Base-by-base conservation (phyloP, 35 echinoderm and acorn worm genomes). In the Nesometra sesokonis region DNA sequence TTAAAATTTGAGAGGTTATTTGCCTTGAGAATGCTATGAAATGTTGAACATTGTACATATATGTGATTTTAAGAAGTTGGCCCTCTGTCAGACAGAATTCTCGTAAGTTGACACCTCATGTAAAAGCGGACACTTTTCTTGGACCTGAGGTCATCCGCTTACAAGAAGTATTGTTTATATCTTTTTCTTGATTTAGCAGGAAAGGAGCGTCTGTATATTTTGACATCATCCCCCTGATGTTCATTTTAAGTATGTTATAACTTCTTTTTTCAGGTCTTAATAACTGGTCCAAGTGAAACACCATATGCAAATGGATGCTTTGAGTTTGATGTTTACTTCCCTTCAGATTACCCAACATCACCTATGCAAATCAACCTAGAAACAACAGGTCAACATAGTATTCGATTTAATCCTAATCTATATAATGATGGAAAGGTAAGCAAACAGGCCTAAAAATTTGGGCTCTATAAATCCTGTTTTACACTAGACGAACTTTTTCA, bases 251-350 rank as follows among this genome's bases (percentile, higher is more conserved):
- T 43, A 15, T 43, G 38, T 15, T 43, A 27, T 80, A 47, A 21
- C 67, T 27, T 87, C 32, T 77, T 37, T 31, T 39, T 37, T 0
- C 84, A 99, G 96, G 90, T 98, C 30, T 86, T 98, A 17, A 98
- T 98, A 30, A 99, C 92, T 0, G 93, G 92, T 77, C 93, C 93
- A 17, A 87, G 90, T 31, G 93, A 92, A 8, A 99, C 93, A 57
- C 93, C 96, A 21, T 99, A 99, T 79, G 79, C 87, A 47, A 91
- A 92, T 80, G 96, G 96, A 21, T 99, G 93, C 77, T 94, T 99
- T 94, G 92, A 94, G 88, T 94, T 99, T 90, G 93, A 99, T 84
- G 92, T 98, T 21, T 98, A 94, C 81, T 98, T 98, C 86, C 95
- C 95, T 19, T 85, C 85, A 80, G 95, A 98, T 36, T 98, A 98